Conservation (phyloP, 2,888 invertebrate genomes). For the Noctua janthina region DNA sequence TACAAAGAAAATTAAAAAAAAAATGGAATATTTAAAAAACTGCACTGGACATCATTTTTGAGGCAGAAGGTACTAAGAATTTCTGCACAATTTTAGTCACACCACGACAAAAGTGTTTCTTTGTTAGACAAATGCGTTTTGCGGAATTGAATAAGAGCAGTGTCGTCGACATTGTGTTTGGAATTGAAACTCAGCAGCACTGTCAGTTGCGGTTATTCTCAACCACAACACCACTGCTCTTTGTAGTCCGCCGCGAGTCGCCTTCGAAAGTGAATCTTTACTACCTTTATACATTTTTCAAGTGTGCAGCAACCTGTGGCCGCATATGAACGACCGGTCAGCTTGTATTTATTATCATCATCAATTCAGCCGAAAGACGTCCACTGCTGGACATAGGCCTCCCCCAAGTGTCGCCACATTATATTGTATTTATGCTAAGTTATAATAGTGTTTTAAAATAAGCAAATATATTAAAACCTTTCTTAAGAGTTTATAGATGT, state of each 20-base stretch:
- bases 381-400: too few species aligned
- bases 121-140: background rate
- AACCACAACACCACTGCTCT: background rate
- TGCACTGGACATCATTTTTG: slow-evolving; percentile 57
- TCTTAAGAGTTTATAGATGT: too few species aligned
- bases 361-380: too few species aligned
- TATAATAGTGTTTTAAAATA: background rate
- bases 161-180: background rate
- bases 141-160: background rate
- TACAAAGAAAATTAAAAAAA: slow-evolving; percentile 53
- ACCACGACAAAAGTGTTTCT: background rate
- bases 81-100: background rate
- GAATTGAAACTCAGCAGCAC: background rate
- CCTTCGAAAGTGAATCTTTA: background rate
- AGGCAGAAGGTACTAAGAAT: slow-evolving; percentile 48
- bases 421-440: background rate
- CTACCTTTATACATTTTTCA: background rate
- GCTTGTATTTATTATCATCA: background rate
- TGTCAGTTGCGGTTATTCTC: background rate
- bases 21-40: slow-evolving; percentile 51
- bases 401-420: too few species aligned
- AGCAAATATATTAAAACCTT: too few species aligned
- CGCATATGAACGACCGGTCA: too few species aligned
- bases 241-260: background rate
- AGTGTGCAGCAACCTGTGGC: background rate